phyloP scores from a whole-genome alignment of 2,113 vertebrate genomes.

The Bagarius yarrelli region DNA sequence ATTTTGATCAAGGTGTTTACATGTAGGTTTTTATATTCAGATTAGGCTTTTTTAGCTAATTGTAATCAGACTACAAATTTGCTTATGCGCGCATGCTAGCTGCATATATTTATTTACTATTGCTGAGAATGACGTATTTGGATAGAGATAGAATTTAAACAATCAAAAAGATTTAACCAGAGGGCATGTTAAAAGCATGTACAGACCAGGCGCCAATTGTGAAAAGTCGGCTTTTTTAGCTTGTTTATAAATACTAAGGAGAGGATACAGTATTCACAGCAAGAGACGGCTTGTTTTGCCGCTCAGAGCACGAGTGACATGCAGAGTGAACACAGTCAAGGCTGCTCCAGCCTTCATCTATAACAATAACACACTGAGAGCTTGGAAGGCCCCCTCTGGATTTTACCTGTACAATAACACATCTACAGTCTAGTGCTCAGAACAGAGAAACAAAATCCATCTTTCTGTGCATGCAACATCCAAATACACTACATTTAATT shows the following conservation, averaged over 20 bases:
- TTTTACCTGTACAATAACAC: conserved; percentile 11
- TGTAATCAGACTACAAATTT: too few relatives aligned
- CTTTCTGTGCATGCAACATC: conserved; percentile 18
- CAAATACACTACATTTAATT: neutral
- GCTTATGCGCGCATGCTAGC: too few relatives aligned
- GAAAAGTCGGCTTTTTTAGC: neutral
- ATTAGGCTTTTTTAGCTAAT: too few relatives aligned
- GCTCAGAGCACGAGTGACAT: neutral
- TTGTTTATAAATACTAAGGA: conserved; percentile 5
- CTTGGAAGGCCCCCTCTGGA: neutral
- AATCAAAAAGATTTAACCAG: neutral
- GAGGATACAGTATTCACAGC: conserved; percentile 13
- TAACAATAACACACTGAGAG: conserved; percentile 20
- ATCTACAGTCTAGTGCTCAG: conserved; percentile 29
- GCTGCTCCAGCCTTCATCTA: conserved; percentile 25
- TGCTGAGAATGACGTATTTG: neutral
- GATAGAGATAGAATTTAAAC: neutral
- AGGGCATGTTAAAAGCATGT: neutral
- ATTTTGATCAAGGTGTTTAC: too few relatives aligned
- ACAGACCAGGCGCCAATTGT: neutral
- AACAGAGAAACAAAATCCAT: conserved; percentile 32
- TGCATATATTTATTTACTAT: neutral
- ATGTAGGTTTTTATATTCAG: too few relatives aligned
- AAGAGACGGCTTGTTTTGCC: neutral
- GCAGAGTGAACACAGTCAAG: neutral